Evolutionary conservation across 2,888 invertebrate species (phyloP).

Genomic region (Dorcus parallelipipedus): DNA sequence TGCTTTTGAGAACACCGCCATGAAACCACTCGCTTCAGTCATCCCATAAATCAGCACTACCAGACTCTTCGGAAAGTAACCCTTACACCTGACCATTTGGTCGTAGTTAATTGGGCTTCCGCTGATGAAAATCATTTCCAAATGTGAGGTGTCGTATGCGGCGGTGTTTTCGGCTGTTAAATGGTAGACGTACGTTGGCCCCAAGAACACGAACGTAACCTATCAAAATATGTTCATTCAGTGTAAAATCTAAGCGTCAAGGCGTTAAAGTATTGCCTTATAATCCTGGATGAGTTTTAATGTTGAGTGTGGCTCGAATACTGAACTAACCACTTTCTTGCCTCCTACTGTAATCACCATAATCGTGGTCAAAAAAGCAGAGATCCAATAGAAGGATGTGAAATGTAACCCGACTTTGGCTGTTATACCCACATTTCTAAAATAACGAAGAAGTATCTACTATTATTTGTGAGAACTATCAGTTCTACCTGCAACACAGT

Average conservation of each 20-base stretch:
- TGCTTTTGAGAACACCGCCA: constrained; percentile 17
- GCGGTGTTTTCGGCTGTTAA: constrained; percentile 13
- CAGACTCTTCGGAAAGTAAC: constrained; percentile 39
- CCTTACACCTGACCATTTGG: constrained; percentile 24
- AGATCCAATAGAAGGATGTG: constrained; percentile 36
- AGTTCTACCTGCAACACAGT: background rate
- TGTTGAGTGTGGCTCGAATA: constrained; percentile 26
- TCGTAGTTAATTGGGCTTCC: constrained; percentile 26
- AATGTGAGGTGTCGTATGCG: background rate
- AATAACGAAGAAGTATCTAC: background rate
- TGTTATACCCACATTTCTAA: background rate
- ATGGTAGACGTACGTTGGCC: constrained; percentile 25
- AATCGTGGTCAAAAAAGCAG: constrained; percentile 24
- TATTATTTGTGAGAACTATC: background rate
- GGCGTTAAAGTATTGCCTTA: constrained; percentile 34
- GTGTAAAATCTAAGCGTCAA: background rate
- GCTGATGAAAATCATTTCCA: constrained; percentile 20
- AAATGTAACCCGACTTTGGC: constrained; percentile 17
- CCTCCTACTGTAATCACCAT: constrained; percentile 25
- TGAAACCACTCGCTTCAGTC: constrained; percentile 43
- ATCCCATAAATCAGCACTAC: constrained; percentile 44
- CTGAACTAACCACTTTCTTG: constrained; percentile 23
- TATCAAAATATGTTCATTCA: background rate
- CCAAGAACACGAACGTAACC: constrained; percentile 10
- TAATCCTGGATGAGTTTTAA: constrained; percentile 29